These are phyloP conservation scores for Buceros bicornis DNA, from an alignment of 2,797 vertebrate genomes.

Conservation along the genomic window DNA sequence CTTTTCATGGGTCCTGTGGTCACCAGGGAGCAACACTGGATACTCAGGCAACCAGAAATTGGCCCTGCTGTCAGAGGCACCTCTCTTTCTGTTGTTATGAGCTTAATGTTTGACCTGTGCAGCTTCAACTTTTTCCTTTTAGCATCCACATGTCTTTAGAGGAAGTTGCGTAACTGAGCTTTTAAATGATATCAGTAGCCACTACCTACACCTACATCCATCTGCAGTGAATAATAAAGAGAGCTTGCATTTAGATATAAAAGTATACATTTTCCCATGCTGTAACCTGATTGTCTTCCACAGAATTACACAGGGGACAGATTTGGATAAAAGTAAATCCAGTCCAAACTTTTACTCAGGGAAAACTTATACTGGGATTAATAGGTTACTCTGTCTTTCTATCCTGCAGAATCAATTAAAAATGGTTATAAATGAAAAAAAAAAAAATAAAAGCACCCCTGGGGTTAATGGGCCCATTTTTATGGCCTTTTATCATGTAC, in stretches of 20 bases:
- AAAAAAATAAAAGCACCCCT: not conserved
- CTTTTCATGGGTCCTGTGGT: not conserved
- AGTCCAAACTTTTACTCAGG: constrained; percentile 28
- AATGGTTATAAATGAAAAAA: not conserved
- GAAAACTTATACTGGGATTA: constrained; percentile 1
- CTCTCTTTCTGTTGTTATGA: not conserved
- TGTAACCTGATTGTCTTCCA: constrained; percentile 44
- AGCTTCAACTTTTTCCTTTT: not conserved
- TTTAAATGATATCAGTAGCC: constrained; percentile 14
- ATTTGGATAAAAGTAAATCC: constrained; percentile 18
- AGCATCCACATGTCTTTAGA: not conserved
- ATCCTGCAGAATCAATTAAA: constrained; percentile 45
- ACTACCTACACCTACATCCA: constrained; percentile 31
- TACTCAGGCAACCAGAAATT: not conserved
- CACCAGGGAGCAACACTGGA: not conserved
- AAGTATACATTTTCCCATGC: constrained; percentile 26
- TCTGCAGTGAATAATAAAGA: constrained; percentile 43
- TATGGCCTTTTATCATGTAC: not conserved
- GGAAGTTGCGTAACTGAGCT: not conserved
- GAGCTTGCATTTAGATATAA: not conserved
- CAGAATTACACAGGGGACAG: constrained; percentile 32
- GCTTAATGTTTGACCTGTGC: not conserved
- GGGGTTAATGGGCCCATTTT: not conserved
- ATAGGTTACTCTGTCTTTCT: not conserved
- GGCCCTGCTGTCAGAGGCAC: not conserved